A percentile compares a stretch with the other conserved stretches of the same genome.
phyloP scores from a whole-genome alignment of 2,888 invertebrate species.

The Tortrix viridana region DNA sequence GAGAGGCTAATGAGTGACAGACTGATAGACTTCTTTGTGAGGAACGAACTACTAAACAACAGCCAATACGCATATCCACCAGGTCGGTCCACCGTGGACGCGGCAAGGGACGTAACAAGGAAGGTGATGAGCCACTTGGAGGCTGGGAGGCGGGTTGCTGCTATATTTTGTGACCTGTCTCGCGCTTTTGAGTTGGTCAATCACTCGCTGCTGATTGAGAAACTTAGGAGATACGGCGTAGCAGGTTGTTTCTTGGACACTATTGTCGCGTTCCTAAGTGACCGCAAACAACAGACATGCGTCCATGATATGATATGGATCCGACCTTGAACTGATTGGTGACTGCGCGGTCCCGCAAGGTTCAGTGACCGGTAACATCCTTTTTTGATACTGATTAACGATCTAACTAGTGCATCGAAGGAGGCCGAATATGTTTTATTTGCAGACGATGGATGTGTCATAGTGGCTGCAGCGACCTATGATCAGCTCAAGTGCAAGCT shows the following conservation, averaged over 20 bases:
- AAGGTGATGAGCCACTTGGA: conserved; percentile 23
- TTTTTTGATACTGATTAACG: too few relatives aligned
- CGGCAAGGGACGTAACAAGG: conserved; percentile 17
- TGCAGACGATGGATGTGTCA: conserved; percentile 20
- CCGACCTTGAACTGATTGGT: too few relatives aligned
- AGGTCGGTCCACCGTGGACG: conserved; percentile 20
- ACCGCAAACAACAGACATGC: background rate
- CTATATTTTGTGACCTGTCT: conserved; percentile 27
- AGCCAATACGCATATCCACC: conserved; percentile 32
- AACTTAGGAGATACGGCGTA: too few relatives aligned
- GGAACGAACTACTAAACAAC: too few relatives aligned
- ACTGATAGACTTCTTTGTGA: too few relatives aligned
- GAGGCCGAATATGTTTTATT: too few relatives aligned
- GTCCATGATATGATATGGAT: background rate
- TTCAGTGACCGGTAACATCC: too few relatives aligned
- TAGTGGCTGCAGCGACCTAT: background rate
- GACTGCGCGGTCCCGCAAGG: too few relatives aligned
- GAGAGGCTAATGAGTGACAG: too few relatives aligned
- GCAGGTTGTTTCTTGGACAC: conserved; percentile 9
- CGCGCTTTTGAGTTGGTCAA: conserved; percentile 22
- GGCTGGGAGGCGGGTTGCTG: conserved; percentile 22
- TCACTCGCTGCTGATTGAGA: too few relatives aligned
- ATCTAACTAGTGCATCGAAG: too few relatives aligned
- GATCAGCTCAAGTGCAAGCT: background rate
- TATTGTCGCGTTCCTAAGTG: background rate